Evolutionary conservation across 2,113 vertebrate genomes (phyloP).

Genomic region (Chloroceryle aenea): DNA sequence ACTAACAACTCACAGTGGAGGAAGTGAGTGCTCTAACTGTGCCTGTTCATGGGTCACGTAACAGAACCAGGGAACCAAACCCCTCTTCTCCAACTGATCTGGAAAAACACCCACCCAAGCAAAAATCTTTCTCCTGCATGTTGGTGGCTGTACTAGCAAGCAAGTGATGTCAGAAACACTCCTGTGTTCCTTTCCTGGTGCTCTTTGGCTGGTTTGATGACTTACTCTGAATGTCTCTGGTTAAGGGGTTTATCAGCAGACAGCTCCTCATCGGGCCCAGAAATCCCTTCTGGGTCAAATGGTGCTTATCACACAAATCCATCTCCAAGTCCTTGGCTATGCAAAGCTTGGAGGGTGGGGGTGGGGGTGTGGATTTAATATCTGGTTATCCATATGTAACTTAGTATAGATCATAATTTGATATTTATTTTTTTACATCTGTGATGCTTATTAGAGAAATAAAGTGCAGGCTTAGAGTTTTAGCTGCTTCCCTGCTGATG

Average conservation of each 20-base stretch:
- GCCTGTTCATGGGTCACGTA: constrained; percentile 47
- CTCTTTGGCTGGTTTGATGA: background rate
- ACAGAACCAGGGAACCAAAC: background rate
- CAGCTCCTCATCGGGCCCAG: background rate
- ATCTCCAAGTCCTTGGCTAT: background rate
- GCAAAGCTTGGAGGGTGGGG: background rate
- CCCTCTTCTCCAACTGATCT: background rate
- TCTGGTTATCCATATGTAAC: background rate
- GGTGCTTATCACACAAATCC: constrained; percentile 19
- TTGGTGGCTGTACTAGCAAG: background rate
- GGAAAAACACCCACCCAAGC: background rate
- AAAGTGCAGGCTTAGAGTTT: background rate
- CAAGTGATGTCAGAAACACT: background rate
- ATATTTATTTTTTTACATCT: too few species aligned
- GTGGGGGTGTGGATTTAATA: background rate
- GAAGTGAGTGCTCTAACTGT: constrained; percentile 93
- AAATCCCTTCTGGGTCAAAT: background rate
- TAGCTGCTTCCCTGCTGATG: background rate
- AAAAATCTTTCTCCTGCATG: constrained; percentile 26
- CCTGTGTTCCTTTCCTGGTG: background rate
- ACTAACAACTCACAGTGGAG: constrained; percentile 96
- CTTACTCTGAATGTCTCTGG: background rate
- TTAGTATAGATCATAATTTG: background rate
- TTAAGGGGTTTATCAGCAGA: background rate
- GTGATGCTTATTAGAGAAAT: background rate